Base-by-base conservation (phyloP, 2,797 vertebrate genomes). In the Lithobates sylvaticus region DNA sequence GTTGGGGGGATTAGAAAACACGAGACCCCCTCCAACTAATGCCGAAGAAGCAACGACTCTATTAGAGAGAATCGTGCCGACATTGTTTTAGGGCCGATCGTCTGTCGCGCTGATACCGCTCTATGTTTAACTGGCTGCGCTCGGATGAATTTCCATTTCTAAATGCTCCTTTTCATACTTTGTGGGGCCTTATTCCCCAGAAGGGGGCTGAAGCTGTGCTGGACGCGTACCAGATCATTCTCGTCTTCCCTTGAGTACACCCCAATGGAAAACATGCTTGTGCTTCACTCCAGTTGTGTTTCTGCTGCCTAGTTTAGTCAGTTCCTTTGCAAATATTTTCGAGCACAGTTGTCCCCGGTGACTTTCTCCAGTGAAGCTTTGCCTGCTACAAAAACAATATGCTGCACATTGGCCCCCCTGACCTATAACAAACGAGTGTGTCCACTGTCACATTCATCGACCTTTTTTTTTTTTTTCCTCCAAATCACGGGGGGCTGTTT, bases 191-290 rank as follows among this genome's bases (percentile, higher is more conserved):
- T 67, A 10, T 90, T 88, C 92, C 90, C 90, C 91, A 89, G 83
- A 90, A 89, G 88, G 89, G 87, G 89, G 80, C 88, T 88, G 84
- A 83, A 88, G 76, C 82, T 91, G 80, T 87, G 65, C n/a, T 91
- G 90, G 89, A 90, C 86, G 86, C 39, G 61, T 65, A 89, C 82
- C 90, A 91, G 89, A 89, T 89, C 88, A 88, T 92, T 81, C 78
- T 90, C 84, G 91, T 88, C 88, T 88, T 93, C 90, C 87, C 90
- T 72, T 70, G 88, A 88, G 88, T 81, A 91, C 23, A 89, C 91
- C 82, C 81, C 90, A 91, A 88, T 92, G 92, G 89, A 89, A 93
- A 93, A 91, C 34, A 90, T 85, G 88, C 90, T 85, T 90, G 81
- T 86, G 88, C 91, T 89, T 90, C 92, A 90, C 89, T 91, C 16